These are phyloP conservation scores for Stegastes partitus DNA, from an alignment of 2,113 vertebrate genomes.

Conservation along the genomic window DNA sequence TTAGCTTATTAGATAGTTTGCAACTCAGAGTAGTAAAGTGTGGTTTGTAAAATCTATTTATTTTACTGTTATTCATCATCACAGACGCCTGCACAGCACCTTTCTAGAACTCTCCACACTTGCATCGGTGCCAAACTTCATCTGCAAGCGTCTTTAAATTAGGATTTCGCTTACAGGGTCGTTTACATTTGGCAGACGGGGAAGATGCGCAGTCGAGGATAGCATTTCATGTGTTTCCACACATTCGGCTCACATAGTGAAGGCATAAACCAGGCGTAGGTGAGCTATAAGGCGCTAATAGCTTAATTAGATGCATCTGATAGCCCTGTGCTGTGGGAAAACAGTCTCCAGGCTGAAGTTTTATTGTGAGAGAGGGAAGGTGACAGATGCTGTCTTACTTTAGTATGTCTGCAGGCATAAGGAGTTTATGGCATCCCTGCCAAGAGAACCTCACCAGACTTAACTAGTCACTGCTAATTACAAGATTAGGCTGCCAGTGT, in stretches of 20 bases:
- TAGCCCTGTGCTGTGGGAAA: slow-evolving; percentile 12
- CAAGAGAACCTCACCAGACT: slow-evolving; percentile 26
- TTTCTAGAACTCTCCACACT: slow-evolving; percentile 48
- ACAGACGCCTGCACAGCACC: not conserved
- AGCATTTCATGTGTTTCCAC: not conserved
- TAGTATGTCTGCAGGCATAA: slow-evolving; percentile 8
- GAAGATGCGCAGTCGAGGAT: not conserved
- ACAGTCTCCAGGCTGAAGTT: slow-evolving; percentile 32
- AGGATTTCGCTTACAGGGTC: not conserved
- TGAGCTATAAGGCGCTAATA: not conserved
- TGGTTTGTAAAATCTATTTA: not conserved
- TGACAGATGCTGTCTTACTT: slow-evolving; percentile 1
- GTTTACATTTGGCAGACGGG: not conserved
- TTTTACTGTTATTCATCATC: not conserved
- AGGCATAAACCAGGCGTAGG: no score
- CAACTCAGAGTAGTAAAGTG: not conserved
- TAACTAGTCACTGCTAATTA: slow-evolving; percentile 27
- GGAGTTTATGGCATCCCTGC: slow-evolving; percentile 1
- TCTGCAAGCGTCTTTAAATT: not conserved
- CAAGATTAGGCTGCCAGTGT: slow-evolving; percentile 17
- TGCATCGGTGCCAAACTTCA: not conserved
- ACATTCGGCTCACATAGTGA: not conserved
- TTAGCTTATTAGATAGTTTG: accelerated
- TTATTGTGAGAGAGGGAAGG: slow-evolving; percentile 17
- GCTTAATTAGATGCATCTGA: slow-evolving; percentile 27